Conservation (phyloP, 2,797 vertebrate genomes). For the Gymnocypris eckloni region DNA sequence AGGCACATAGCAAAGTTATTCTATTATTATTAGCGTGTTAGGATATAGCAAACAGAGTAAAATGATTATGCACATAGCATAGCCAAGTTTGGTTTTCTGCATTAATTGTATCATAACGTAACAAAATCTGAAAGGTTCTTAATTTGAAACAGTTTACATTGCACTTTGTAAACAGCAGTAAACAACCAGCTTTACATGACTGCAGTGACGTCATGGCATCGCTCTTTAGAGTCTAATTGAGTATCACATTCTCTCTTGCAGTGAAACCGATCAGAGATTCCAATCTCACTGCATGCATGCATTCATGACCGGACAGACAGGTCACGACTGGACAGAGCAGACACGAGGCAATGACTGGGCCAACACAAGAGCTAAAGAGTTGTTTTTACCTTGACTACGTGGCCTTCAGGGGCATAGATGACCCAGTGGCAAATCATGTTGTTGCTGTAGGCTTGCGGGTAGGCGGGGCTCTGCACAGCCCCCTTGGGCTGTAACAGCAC, state of each 20-base stretch:
- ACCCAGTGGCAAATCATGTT: constrained; percentile 80
- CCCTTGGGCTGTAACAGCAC: constrained; percentile 78
- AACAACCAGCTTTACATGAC: constrained; percentile 6
- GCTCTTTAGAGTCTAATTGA: constrained; percentile 32
- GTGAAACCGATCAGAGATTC: constrained; percentile 57
- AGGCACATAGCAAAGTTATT: constrained; percentile 17
- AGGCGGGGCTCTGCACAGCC: constrained; percentile 77
- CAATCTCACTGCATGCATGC: constrained; percentile 63
- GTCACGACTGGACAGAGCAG: constrained; percentile 30
- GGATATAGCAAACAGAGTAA: neutral
- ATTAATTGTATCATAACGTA: neutral
- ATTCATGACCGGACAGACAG: constrained; percentile 52
- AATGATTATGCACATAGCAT: constrained; percentile 2
- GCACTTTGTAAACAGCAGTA: neutral
- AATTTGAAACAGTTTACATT: neutral
- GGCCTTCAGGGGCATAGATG: constrained; percentile 76
- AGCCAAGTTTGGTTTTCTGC: neutral
- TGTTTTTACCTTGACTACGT: constrained; percentile 80
- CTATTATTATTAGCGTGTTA: neutral
- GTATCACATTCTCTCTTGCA: constrained; percentile 52
- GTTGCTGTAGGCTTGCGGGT: constrained; percentile 79
- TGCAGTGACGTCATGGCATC: neutral
- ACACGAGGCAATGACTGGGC: constrained; percentile 6
- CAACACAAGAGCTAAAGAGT: neutral
- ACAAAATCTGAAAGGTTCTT: neutral